Percentiles rank a stretch among this genome's conserved stretches.
Evolutionary conservation across 2,888 invertebrate species (phyloP).

Genomic region (Aleiodes alternator): DNA sequence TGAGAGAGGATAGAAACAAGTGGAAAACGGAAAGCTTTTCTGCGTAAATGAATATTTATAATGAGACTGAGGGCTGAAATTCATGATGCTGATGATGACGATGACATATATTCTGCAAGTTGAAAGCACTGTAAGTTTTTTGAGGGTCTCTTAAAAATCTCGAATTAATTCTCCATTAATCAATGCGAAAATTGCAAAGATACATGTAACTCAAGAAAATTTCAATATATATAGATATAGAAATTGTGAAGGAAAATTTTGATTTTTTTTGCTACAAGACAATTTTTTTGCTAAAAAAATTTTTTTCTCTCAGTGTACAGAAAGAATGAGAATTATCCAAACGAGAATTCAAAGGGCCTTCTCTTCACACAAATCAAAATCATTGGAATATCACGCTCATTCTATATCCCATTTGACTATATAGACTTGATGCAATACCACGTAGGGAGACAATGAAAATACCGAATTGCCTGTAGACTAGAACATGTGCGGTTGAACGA

Average conservation of each 20-base stretch:
- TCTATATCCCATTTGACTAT: not conserved
- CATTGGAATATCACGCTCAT: conserved; percentile 9
- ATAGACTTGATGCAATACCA: conserved; percentile 2
- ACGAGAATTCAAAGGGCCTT: not conserved
- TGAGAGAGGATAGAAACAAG: not conserved
- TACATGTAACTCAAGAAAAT: too few relatives aligned
- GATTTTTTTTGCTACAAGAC: too few relatives aligned
- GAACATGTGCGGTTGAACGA: conserved; percentile 22
- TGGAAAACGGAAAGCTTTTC: conserved; percentile 4
- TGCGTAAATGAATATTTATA: conserved; percentile 8
- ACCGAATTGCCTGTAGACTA: conserved; percentile 15
- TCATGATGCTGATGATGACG: conserved; percentile 6
- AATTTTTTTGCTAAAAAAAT: too few relatives aligned
- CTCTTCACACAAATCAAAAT: not conserved
- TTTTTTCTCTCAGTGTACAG: too few relatives aligned
- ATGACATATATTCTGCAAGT: not conserved
- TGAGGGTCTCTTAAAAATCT: too few relatives aligned
- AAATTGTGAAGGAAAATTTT: too few relatives aligned
- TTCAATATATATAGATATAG: too few relatives aligned
- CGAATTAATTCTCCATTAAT: too few relatives aligned
- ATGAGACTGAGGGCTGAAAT: not conserved
- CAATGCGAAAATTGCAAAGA: too few relatives aligned
- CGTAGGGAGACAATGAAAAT: conserved; percentile 27
- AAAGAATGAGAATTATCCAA: not conserved
- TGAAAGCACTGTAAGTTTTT: too few relatives aligned